phyloP scores from a whole-genome alignment of 2,113 vertebrate genomes.

The Tylochromis polylepis region DNA sequence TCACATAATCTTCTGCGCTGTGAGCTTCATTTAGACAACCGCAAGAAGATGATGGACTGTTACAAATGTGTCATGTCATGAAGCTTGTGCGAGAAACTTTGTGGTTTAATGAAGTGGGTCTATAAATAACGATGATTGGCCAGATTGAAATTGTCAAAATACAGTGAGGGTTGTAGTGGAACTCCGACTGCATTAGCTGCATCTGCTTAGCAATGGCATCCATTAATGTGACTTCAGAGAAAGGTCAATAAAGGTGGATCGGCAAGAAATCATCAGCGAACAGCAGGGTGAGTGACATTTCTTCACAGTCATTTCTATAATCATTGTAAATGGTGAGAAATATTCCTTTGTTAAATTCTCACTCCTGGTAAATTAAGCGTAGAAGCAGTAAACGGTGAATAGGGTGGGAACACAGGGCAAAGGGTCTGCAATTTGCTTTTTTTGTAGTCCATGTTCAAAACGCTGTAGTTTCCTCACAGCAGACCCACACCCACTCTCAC shows the following conservation, averaged over 20 bases:
- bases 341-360: no score
- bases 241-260: neutral
- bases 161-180: neutral
- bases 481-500: no score
- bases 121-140: neutral
- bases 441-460: neutral
- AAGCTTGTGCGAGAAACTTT: neutral
- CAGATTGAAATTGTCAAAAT: accelerated
- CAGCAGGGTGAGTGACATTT: no score
- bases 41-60: neutral
- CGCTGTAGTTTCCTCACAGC: no score
- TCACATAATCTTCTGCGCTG: accelerated
- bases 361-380: no score
- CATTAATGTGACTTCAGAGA: neutral
- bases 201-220: neutral
- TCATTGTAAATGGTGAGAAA: no score
- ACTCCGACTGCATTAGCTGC: neutral
- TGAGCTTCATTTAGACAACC: neutral
- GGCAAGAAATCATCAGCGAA: neutral
- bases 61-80: neutral
- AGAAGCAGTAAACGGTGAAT: no score
- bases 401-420: no score
- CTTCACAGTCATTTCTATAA: no score
- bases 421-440: neutral
- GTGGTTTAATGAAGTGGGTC: neutral